Evolutionary conservation across 2,888 invertebrate species (phyloP).

Genomic region (Meghimatium bilineatum): DNA sequence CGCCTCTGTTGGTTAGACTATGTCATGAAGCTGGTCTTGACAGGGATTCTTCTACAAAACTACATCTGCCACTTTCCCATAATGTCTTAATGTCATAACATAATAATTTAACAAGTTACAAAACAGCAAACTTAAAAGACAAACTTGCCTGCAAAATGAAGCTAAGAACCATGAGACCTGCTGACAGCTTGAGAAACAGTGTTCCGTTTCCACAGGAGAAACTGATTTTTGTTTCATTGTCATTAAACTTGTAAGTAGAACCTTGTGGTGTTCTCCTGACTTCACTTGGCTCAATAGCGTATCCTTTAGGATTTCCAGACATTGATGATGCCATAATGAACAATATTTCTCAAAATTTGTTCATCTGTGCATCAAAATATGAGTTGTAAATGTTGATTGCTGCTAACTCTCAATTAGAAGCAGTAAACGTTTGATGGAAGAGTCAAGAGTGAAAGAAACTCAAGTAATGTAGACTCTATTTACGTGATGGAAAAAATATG

Average conservation of each 20-base stretch:
- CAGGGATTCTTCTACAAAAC: no score
- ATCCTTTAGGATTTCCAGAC: not conserved
- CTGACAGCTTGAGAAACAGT: slow-evolving; percentile 38
- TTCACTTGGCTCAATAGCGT: slow-evolving; percentile 20
- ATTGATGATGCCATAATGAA: not conserved
- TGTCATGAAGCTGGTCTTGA: no score
- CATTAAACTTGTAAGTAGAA: slow-evolving; percentile 11
- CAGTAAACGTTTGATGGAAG: not conserved
- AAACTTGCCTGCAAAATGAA: slow-evolving; percentile 40
- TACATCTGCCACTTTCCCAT: no score
- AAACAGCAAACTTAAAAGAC: no score
- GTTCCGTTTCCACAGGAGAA: slow-evolving; percentile 41
- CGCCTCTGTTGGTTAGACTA: no score
- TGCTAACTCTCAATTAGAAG: not conserved
- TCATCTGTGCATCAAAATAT: not conserved
- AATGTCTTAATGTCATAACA: no score
- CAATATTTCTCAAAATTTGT: not conserved
- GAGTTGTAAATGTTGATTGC: not conserved
- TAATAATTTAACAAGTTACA: no score
- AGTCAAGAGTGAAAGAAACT: no score
- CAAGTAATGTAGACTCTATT: no score
- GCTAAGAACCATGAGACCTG: slow-evolving; percentile 25
- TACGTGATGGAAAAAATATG: no score
- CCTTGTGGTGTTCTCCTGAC: not conserved
- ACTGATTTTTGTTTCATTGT: slow-evolving; percentile 40